These are phyloP conservation scores for Phalacrocorax carbo DNA, from an alignment of 2,113 vertebrate genomes.

Conservation along the genomic window DNA sequence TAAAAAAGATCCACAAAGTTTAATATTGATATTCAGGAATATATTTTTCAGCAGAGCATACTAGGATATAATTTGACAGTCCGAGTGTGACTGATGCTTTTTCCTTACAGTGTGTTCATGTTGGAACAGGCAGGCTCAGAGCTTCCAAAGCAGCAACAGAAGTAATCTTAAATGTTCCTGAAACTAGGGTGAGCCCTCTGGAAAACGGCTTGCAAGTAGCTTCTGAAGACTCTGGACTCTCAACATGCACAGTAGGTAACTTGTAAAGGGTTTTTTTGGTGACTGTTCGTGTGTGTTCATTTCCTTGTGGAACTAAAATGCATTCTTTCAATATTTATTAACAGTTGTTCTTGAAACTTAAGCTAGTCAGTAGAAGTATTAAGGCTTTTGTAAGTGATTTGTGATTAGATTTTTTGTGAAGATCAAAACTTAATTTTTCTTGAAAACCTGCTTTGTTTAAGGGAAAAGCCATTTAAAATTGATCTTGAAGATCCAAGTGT, in stretches of 20 bases:
- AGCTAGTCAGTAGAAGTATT: neutral
- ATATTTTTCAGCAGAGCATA: neutral
- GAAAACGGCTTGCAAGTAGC: constrained; percentile 92
- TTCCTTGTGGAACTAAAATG: neutral
- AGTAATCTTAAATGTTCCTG: constrained; percentile 89
- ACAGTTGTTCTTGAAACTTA: neutral
- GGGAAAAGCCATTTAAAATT: neutral
- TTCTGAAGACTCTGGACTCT: constrained; percentile 92
- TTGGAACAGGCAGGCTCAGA: constrained; percentile 67
- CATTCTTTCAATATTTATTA: neutral
- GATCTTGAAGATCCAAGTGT: neutral
- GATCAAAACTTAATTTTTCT: neutral
- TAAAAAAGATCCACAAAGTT: neutral
- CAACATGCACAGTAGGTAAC: constrained; percentile 89
- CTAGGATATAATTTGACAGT: neutral
- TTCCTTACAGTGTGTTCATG: neutral
- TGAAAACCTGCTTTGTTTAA: neutral
- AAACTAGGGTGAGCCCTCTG: constrained; percentile 88
- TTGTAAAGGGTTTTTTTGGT: neutral
- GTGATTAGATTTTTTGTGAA: neutral
- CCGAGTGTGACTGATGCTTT: neutral
- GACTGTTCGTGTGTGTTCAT: neutral
- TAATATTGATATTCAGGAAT: neutral
- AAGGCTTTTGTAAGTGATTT: neutral
- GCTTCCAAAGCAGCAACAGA: constrained; percentile 79